These are phyloP conservation scores for Sarcophilus harrisii DNA, from an alignment of 2,797 vertebrate species.

Conservation along the genomic window DNA sequence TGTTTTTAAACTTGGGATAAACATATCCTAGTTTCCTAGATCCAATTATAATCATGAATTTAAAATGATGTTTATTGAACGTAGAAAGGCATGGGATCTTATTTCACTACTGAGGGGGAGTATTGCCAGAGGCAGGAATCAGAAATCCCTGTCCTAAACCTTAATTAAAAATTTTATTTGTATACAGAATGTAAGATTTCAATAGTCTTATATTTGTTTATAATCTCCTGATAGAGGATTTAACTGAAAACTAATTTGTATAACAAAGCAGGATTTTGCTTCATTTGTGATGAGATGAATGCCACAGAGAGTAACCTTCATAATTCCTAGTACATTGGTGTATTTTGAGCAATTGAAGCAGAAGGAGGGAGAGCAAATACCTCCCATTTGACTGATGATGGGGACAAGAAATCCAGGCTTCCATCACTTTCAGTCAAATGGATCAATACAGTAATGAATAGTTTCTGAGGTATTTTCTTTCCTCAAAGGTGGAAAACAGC, in stretches of 20 bases:
- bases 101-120: background rate
- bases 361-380: slow-evolving; percentile 58
- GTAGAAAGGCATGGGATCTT: slow-evolving; percentile 53
- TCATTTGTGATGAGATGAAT: slow-evolving; percentile 72
- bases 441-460: rapidly evolving
- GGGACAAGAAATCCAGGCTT: background rate
- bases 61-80: slow-evolving; percentile 40
- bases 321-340: slow-evolving; percentile 59
- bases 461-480: background rate
- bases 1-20: slow-evolving; percentile 56
- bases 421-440: background rate
- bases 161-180: slow-evolving; percentile 69
- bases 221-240: slow-evolving; percentile 56
- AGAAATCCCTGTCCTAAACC: slow-evolving; percentile 54
- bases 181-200: slow-evolving; percentile 62
- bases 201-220: slow-evolving; percentile 68
- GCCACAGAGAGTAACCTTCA: slow-evolving; percentile 72
- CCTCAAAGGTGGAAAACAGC: background rate
- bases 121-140: slow-evolving; percentile 19
- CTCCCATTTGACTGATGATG: slow-evolving; percentile 10
- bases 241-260: slow-evolving; percentile 74
- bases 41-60: slow-evolving; percentile 39
- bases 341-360: slow-evolving; percentile 64
- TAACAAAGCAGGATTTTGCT: slow-evolving; percentile 73
- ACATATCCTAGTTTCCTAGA: background rate